Evolutionary conservation across 2,797 vertebrate genomes (phyloP), one percentile per base, ranked within the genome.

Genomic region (Mustela erminea): DNA sequence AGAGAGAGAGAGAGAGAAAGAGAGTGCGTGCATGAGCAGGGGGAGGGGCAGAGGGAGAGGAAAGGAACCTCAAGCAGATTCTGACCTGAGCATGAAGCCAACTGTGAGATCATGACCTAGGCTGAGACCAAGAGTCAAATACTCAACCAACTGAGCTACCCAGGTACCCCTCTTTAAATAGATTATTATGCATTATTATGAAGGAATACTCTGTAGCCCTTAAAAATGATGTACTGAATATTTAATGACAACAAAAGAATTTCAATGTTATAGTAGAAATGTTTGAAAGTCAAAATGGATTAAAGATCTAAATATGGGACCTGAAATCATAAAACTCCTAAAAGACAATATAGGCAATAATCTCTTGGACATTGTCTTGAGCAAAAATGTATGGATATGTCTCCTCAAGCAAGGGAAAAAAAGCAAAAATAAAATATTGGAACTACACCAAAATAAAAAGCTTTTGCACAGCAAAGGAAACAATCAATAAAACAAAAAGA

Each of bases 21-120:
- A 43, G 43, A 2, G 46, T 0, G 10, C 10, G 2, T 1, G 46
- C 0, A 25, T 0, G 60, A 27, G 60, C 60, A 14, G 60, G 25
- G 5, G 25, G 25, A 29, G 25, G 4, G 2, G 60, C 4, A 62
- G 60, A 29, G 27, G 27, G n/a, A 35, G 66, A 68, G n/a, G 66
- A 18, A 68, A 68, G 18, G 66, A 35, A 68, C 10, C n/a, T 68
- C 66, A 35, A 21, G 66, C n/a, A 68, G 18, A 21, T 9, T 21
- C n/a, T 68, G 66, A 68, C 18, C n/a, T 35, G 18, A 68, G n/a
- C 18, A 7, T 35, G n/a, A 68, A 35, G 66, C n/a, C 66, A 1
- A 66, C 64, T 18, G 64, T n/a, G 17, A 66, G 17, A 68, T 66
- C 32, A 66, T n/a, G 15, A 66, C 64, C 32, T 66, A 32, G n/a